Evolutionary conservation across 1,140 invertebrate genomes (phyloP).

Genomic region (Drosophila chauvacae): DNA sequence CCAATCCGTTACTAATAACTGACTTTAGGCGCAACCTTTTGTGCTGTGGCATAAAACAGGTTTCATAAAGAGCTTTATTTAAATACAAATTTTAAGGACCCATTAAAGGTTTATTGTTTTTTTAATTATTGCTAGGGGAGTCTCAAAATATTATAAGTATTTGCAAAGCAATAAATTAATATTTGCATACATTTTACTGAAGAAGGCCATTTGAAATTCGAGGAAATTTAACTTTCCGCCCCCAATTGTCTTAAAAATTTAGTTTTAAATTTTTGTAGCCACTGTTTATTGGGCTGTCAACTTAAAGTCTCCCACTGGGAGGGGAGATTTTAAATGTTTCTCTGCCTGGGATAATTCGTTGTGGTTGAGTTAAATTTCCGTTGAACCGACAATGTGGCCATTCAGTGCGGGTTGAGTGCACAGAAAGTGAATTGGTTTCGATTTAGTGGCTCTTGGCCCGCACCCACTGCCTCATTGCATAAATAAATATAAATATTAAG

Average conservation of each 20-base stretch:
- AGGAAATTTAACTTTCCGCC: neutral
- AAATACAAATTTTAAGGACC: neutral
- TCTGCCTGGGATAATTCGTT: conserved; percentile 58
- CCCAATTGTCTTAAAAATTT: conserved; percentile 23
- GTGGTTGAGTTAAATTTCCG: conserved; percentile 46
- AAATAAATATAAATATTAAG: conserved; percentile 19
- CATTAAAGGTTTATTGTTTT: conserved; percentile 5
- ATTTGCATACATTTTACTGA: neutral
- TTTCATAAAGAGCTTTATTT: neutral
- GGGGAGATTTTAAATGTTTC: conserved; percentile 37
- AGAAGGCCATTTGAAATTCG: conserved; percentile 23
- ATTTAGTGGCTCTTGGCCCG: conserved; percentile 13
- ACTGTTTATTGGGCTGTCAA: conserved; percentile 66
- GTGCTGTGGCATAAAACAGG: neutral
- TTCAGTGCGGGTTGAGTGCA: conserved; percentile 68
- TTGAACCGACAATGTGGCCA: conserved; percentile 58
- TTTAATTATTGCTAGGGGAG: too few relatives aligned
- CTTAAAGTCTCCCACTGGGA: conserved; percentile 47
- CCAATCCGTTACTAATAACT: conserved; percentile 1
- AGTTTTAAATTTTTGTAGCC: conserved; percentile 4
- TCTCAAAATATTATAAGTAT: neutral
- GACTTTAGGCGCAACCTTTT: too few relatives aligned
- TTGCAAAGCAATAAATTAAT: neutral
- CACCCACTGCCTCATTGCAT: conserved; percentile 47
- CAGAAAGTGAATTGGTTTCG: conserved; percentile 50